These are phyloP conservation scores for Tineola bisselliella DNA, from an alignment of 2,888 invertebrate species.

Conservation along the genomic window DNA sequence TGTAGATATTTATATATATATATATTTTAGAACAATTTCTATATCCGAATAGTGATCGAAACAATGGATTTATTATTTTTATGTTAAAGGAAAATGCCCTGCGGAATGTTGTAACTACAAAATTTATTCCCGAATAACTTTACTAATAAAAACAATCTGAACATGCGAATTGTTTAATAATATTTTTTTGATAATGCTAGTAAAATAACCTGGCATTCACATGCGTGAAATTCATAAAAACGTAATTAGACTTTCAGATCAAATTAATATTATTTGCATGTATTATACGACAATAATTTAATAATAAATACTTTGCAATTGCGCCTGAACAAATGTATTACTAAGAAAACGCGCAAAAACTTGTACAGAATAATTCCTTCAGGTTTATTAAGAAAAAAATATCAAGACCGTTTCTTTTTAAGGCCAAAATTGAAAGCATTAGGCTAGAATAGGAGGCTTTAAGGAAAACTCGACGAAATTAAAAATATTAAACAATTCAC, in stretches of 20 bases:
- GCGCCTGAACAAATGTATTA: too few species aligned
- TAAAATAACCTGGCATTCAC: too few species aligned
- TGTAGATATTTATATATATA: neutral
- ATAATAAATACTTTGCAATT: too few species aligned
- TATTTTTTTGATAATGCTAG: neutral
- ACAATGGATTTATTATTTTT: neutral
- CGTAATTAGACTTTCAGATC: too few species aligned
- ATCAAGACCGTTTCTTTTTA: slow-evolving; percentile 3
- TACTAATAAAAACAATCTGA: neutral
- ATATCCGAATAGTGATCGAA: neutral
- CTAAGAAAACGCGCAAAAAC: neutral
- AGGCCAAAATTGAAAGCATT: slow-evolving; percentile 11
- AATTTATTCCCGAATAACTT: neutral
- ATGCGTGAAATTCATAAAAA: too few species aligned
- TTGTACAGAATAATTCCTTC: neutral
- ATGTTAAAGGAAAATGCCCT: neutral
- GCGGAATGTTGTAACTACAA: neutral
- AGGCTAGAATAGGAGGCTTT: slow-evolving; percentile 1
- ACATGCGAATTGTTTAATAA: neutral
- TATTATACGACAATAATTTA: too few species aligned
- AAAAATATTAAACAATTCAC: slow-evolving; percentile 12
- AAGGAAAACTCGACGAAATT: slow-evolving; percentile 7
- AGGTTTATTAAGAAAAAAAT: neutral
- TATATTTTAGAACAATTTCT: neutral
- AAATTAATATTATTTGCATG: too few species aligned